phyloP scores from a whole-genome alignment of 2,888 invertebrate genomes.

The Drosophila prostipennis region DNA sequence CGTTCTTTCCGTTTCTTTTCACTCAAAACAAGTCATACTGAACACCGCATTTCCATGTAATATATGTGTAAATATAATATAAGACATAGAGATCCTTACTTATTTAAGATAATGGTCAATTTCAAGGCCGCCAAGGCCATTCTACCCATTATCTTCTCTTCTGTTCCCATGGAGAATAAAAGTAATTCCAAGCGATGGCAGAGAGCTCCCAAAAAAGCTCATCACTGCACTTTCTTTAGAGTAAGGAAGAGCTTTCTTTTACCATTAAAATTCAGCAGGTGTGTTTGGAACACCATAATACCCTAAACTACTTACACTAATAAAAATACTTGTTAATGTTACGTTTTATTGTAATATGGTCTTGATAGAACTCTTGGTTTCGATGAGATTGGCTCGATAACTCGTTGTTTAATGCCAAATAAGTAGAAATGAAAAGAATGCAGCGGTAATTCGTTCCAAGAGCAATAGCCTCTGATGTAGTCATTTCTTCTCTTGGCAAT shows the following conservation, averaged over 20 bases:
- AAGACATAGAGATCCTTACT: neutral
- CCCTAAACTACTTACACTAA: too few relatives aligned
- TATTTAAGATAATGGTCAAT: constrained; percentile 11
- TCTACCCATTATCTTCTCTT: constrained; percentile 9
- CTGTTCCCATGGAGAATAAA: neutral
- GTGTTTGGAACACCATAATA: neutral
- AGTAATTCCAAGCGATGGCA: neutral
- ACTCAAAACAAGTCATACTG: constrained; percentile 14
- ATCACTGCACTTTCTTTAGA: neutral
- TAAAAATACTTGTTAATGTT: too few relatives aligned
- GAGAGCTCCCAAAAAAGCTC: constrained; percentile 1
- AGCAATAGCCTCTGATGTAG: constrained; percentile 73
- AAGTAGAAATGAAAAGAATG: too few relatives aligned
- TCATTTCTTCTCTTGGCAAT: constrained; percentile 50
- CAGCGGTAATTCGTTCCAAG: too few relatives aligned
- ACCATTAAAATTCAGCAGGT: too few relatives aligned
- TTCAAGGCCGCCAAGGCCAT: constrained; percentile 13
- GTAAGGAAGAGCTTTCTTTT: constrained; percentile 1
- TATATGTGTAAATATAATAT: neutral
- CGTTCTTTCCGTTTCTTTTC: constrained; percentile 19
- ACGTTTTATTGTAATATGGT: too few relatives aligned
- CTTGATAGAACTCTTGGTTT: too few relatives aligned
- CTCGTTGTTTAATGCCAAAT: too few relatives aligned
- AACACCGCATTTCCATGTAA: constrained; percentile 6
- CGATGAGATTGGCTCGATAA: too few relatives aligned